Percentiles rank a stretch among this genome's conserved stretches.
phyloP scores from a whole-genome alignment of 2,113 vertebrate genomes.

The Mustela lutreola region DNA sequence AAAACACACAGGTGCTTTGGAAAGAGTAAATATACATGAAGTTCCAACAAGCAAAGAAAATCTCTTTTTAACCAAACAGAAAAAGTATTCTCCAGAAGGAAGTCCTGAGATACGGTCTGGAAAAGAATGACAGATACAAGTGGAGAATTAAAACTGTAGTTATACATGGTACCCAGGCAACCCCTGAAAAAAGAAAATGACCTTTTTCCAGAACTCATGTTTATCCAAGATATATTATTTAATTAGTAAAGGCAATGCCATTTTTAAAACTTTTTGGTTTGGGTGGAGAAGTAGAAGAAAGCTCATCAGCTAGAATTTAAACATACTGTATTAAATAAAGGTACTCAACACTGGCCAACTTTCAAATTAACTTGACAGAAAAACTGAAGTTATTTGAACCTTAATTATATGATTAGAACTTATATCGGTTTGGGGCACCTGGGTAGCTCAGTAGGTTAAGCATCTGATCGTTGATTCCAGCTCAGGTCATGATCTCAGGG shows the following conservation, averaged over 20 bases:
- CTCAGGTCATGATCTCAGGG: not conserved
- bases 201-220: not conserved
- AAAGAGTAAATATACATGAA: not conserved
- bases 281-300: not conserved
- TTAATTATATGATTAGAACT: constrained; percentile 40
- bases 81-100: not conserved
- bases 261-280: not conserved
- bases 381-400: constrained; percentile 38
- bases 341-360: constrained; percentile 15
- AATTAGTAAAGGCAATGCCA: not conserved
- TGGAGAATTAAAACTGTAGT: not conserved
- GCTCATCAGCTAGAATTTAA: not conserved
- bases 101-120: not conserved
- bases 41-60: constrained; percentile 33
- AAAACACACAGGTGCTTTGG: not conserved
- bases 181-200: not conserved
- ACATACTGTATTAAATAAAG: not conserved
- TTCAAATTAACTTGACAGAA: constrained; percentile 21
- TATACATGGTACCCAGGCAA: not conserved
- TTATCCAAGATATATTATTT: not conserved
- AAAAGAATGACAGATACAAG: not conserved
- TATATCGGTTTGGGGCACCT: not conserved
- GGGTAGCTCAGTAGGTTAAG: not conserved
- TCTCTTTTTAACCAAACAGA: constrained; percentile 20
- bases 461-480: not conserved